Percentiles rank a stretch among this genome's conserved stretches.
phyloP scores from a whole-genome alignment of 2,888 invertebrate species.

The Sphaerophoria taeniata region DNA sequence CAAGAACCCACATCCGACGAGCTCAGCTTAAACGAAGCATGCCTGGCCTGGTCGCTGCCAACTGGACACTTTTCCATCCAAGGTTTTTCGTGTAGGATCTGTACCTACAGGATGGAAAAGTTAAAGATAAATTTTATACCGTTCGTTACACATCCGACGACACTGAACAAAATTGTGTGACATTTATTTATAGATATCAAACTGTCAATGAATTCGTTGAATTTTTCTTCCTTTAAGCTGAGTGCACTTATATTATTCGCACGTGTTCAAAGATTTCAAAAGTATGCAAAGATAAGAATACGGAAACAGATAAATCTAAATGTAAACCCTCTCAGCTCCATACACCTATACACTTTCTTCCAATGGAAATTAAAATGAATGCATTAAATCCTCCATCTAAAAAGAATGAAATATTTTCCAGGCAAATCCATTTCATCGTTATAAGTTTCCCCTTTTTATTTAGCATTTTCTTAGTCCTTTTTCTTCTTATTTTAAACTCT shows the following conservation, averaged over 20 bases:
- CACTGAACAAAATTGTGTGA: too few relatives aligned
- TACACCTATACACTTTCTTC: background rate
- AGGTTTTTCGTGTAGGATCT: too few relatives aligned
- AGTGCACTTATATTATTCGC: background rate
- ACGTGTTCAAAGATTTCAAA: too few relatives aligned
- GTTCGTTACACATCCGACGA: too few relatives aligned
- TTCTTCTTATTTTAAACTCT: background rate
- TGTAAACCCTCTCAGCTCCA: background rate
- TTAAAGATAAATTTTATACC: too few relatives aligned
- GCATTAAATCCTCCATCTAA: constrained; percentile 18
- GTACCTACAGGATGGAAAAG: too few relatives aligned
- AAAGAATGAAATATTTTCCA: constrained; percentile 28
- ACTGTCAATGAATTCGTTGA: background rate
- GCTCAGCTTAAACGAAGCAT: too few relatives aligned
- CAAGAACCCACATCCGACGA: too few relatives aligned
- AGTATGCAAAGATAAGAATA: too few relatives aligned
- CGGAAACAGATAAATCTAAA: background rate
- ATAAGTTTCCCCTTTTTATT: background rate
- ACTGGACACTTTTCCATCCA: too few relatives aligned
- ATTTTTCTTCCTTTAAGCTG: background rate
- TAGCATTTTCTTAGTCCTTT: background rate
- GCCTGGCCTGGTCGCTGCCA: too few relatives aligned
- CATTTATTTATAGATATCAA: too few relatives aligned
- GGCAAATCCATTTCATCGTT: constrained; percentile 22
- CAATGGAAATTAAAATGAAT: constrained; percentile 36